A percentile compares a stretch with the other conserved stretches of the same genome.
These are phyloP conservation scores for Macquaria australasica DNA, from an alignment of 2,113 vertebrate species.

Conservation along the genomic window DNA sequence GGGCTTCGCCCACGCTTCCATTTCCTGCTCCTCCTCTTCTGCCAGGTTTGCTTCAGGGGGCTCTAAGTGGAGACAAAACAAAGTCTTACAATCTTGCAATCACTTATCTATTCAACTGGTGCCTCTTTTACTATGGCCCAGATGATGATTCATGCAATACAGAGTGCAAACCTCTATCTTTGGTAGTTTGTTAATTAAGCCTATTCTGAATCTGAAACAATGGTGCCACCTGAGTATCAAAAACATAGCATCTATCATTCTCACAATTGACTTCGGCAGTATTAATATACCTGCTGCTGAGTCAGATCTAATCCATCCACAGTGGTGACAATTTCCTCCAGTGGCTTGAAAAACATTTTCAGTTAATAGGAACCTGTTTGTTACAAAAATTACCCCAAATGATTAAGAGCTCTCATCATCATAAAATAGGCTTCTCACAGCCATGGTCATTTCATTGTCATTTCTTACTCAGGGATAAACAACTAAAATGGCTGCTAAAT, in stretches of 20 bases:
- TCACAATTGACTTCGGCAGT: constrained; percentile 25
- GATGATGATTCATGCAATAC: constrained; percentile 27
- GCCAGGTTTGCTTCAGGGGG: constrained; percentile 81
- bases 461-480: constrained; percentile 63
- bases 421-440: constrained; percentile 54
- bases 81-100: constrained; percentile 44
- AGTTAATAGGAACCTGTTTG: constrained; percentile 31
- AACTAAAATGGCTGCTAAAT: constrained; percentile 64
- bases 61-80: constrained; percentile 81
- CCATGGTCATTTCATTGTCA: constrained; percentile 55
- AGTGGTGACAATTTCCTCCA: constrained; percentile 37
- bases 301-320: constrained; percentile 41
- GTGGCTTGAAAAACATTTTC: constrained; percentile 37
- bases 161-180: background rate
- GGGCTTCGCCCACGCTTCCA: constrained; percentile 93
- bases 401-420: constrained; percentile 52
- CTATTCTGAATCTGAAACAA: constrained; percentile 33
- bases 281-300: constrained; percentile 29
- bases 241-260: constrained; percentile 12
- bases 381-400: constrained; percentile 43
- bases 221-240: constrained; percentile 33
- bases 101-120: constrained; percentile 37
- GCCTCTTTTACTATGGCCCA: background rate
- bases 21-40: constrained; percentile 89
- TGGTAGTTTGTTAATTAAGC: constrained; percentile 49